Evolutionary conservation across 2,113 vertebrate species (phyloP), one percentile per base, ranked within the genome.

Genomic region (Sorex fumeus): DNA sequence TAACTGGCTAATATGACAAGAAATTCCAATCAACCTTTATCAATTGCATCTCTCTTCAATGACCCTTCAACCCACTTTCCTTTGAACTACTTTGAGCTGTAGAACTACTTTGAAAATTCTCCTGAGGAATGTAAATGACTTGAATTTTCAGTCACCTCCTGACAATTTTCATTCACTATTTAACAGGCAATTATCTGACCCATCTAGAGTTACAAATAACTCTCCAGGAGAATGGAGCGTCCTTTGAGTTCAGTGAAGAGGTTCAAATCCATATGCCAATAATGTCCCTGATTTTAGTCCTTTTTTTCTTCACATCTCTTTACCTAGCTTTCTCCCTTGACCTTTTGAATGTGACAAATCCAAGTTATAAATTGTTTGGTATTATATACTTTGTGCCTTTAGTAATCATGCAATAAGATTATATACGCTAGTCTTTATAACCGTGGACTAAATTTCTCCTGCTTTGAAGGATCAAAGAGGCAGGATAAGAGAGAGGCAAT

Each of bases 111-210:
- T 84, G 87, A 60, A 90, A 76, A 87, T 80, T 91, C 91, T 94
- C 90, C 19, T 4, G 90, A 94, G 93, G 83, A 89, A 92, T 96
- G 87, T 92, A 96, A 96, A 95, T 96, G 91, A 89, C 53, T 92
- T 94, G 88, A 78, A 91, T 95, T 96, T 94, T 95, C 79, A 92
- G 94, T 96, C 93, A 96, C 80, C 88, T 72, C 87, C 91, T 94
- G 93, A 96, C 95, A 96, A 95, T 96, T 96, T 95, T 96, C 90
- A 92, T 96, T 96, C 93, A 95, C 94, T 95, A 87, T 96, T 97
- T 97, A 97, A 90, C 90, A 96, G 86, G 88, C 69, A 97, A 95
- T 96, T 95, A 96, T 94, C 88, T 94, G 94, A 74, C 92, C 92
- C 92, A 88, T 88, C 76, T 69, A 88, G 87, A 96, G 86, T 95